Percentiles rank a stretch among this genome's conserved stretches.
Conservation (phyloP, 1,140 invertebrate species). For the Scaptomyza montana region DNA sequence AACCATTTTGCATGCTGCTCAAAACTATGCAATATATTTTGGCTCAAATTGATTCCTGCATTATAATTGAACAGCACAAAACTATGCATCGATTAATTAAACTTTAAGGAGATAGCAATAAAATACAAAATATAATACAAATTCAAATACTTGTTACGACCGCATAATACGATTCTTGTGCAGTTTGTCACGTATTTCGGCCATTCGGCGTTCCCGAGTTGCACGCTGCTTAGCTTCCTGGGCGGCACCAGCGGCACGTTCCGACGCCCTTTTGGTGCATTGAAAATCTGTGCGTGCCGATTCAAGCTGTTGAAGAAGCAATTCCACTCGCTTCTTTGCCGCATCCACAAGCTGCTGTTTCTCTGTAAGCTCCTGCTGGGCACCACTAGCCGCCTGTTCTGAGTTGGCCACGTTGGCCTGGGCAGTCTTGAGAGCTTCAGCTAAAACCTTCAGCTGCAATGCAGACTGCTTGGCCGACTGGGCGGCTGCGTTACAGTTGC, state of each 20-base stretch:
- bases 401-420: conserved; percentile 86
- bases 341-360: conserved; percentile 87
- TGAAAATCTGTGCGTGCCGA: conserved; percentile 85
- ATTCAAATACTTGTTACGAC: not conserved
- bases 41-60: no score
- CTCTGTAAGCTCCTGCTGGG: conserved; percentile 85
- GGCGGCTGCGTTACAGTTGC: conserved; percentile 86
- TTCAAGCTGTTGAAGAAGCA: conserved; percentile 86
- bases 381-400: conserved; percentile 85
- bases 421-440: conserved; percentile 55
- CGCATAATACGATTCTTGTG: not conserved
- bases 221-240: conserved; percentile 84
- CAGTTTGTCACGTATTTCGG: conserved; percentile 25
- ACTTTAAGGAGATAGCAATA: not conserved
- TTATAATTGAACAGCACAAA: no score
- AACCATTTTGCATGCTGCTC: no score
- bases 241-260: conserved; percentile 86
- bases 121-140: conserved; percentile 1
- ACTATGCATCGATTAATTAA: no score
- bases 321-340: conserved; percentile 86
- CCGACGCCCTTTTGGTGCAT: conserved; percentile 86
- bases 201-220: conserved; percentile 41
- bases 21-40: no score
- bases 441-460: conserved; percentile 76
- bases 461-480: conserved; percentile 86